These are phyloP conservation scores for Machimus rusticus DNA, from an alignment of 2,888 invertebrate species.

Conservation along the genomic window DNA sequence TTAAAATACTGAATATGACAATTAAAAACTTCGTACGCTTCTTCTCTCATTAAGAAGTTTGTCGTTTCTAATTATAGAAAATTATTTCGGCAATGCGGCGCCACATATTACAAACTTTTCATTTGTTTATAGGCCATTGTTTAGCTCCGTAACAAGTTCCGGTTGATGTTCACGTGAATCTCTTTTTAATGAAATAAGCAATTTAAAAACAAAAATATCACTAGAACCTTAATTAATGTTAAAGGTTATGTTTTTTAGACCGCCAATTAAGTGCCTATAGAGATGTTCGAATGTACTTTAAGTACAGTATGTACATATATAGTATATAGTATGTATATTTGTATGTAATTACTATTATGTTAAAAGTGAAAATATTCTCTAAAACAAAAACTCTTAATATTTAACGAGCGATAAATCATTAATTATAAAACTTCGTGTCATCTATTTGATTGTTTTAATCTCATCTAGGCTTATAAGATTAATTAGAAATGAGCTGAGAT, in stretches of 20 bases:
- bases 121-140: not conserved
- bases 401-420: not conserved
- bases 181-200: not conserved
- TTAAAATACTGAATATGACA: not conserved
- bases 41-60: not conserved
- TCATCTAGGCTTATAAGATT: not conserved
- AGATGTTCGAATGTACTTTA: not conserved
- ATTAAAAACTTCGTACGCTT: not conserved
- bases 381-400: not conserved
- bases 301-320: too few relatives aligned
- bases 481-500: not conserved
- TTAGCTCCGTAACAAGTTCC: not conserved
- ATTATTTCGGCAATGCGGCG: not conserved
- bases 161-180: not conserved
- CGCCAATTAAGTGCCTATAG: not conserved
- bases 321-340: not conserved
- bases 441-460: not conserved
- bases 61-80: not conserved
- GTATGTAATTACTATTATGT: not conserved
- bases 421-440: not conserved
- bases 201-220: not conserved
- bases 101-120: not conserved
- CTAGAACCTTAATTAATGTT: not conserved
- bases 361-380: too few relatives aligned
- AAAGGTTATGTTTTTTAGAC: not conserved